Evolutionary conservation across 2,888 invertebrate species (phyloP).

Genomic region (Athalia cordata): DNA sequence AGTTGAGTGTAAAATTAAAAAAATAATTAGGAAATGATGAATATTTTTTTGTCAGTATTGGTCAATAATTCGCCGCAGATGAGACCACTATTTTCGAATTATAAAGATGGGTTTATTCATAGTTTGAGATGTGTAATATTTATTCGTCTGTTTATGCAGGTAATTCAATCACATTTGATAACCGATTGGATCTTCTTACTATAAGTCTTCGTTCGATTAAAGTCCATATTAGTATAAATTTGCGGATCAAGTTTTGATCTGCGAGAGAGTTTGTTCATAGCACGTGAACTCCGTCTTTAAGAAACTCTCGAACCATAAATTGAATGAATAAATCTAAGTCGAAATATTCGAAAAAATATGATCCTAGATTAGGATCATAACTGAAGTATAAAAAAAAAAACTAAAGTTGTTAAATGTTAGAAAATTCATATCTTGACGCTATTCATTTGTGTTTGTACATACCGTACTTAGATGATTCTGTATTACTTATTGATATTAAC

Average conservation of each 20-base stretch:
- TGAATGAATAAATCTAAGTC: not conserved
- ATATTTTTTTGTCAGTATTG: not conserved
- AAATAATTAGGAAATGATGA: too few species aligned
- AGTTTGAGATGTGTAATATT: conserved; percentile 25
- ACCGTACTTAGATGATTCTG: conserved; percentile 33
- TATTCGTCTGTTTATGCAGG: conserved; percentile 4
- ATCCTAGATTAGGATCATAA: not conserved
- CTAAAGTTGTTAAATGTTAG: not conserved
- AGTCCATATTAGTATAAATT: not conserved
- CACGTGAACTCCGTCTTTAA: not conserved
- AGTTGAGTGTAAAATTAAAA: too few species aligned
- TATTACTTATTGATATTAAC: conserved; percentile 39
- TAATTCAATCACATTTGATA: not conserved
- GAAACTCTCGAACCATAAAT: not conserved
- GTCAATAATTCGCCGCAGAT: not conserved
- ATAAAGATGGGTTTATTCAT: not conserved
- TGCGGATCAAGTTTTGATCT: not conserved
- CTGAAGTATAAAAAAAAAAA: not conserved
- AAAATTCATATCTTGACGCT: conserved; percentile 12
- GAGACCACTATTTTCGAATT: conserved; percentile 13
- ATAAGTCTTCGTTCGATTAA: not conserved
- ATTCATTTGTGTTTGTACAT: conserved; percentile 42
- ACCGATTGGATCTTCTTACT: not conserved
- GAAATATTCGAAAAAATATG: too few species aligned
- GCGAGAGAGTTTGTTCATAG: not conserved